phyloP scores from a whole-genome alignment of 2,113 vertebrate species.

The Perca fluviatilis region DNA sequence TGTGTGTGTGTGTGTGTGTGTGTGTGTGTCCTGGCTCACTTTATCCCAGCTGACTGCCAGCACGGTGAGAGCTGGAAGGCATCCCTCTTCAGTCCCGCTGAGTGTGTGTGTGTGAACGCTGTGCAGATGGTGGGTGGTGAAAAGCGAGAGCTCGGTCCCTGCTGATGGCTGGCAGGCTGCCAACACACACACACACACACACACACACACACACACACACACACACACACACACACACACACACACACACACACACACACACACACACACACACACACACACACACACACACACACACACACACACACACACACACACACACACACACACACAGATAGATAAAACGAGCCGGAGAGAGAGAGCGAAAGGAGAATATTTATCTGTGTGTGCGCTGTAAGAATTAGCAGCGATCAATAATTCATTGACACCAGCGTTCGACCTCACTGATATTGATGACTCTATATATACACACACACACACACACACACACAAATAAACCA shows the following conservation, averaged over 20 bases:
- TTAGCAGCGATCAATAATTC: slow-evolving; percentile 72
- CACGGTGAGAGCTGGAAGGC: slow-evolving; percentile 53
- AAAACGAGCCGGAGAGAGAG: slow-evolving; percentile 25
- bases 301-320: slow-evolving; percentile 8
- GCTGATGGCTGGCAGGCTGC: slow-evolving; percentile 70
- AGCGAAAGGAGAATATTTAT: slow-evolving; percentile 55
- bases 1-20: slow-evolving; percentile 13
- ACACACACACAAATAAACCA: background rate
- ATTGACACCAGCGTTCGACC: slow-evolving; percentile 68
- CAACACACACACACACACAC: slow-evolving; percentile 50
- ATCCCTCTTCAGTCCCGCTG: slow-evolving; percentile 53
- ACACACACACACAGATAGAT: slow-evolving; percentile 2
- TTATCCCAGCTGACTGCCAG: slow-evolving; percentile 62
- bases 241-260: slow-evolving; percentile 8
- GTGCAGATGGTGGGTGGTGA: slow-evolving; percentile 76
- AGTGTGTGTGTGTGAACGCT: slow-evolving; percentile 53
- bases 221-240: slow-evolving; percentile 25
- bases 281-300: slow-evolving; percentile 28
- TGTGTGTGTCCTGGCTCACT: slow-evolving; percentile 44
- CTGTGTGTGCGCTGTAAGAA: slow-evolving; percentile 50
- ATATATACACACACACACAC: slow-evolving; percentile 40
- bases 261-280: slow-evolving; percentile 13
- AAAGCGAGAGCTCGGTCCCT: slow-evolving; percentile 59
- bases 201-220: slow-evolving; percentile 47
- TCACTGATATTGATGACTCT: slow-evolving; percentile 67